Base-by-base conservation (phyloP, 2,888 invertebrate species). In the Monochamus alternatus region DNA sequence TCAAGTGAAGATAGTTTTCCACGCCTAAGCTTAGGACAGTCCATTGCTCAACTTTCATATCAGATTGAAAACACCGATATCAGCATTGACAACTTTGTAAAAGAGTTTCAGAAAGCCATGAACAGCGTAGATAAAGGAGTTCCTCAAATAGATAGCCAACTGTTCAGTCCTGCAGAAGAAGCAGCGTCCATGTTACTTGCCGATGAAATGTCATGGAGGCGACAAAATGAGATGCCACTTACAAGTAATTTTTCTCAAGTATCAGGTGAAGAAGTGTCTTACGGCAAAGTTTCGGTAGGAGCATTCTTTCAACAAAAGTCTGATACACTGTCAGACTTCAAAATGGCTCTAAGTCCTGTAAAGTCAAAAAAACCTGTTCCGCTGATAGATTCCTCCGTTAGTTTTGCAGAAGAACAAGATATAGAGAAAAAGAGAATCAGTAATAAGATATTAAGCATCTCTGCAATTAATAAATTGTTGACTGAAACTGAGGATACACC, bases 281-380 rank as follows among this genome's bases (percentile, higher is more conserved):
- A 66, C 38, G 73, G 72, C 43, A 75, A 82, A 73, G 78, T 88
- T 58, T 89, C 90, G 3, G 86, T 90, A 43, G 89, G 89, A 32
- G 89, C 89, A 80, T 91, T 88, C 82, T 91, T 91, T 76, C 84
- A 85, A 78, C 85, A 89, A 59, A 89, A 87, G 81, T 89, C 89
- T 65, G 89, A 89, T 43, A 85, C 86, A 77, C 81, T 90, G 4
- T 87, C 88, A 3, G 83, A 87, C 32, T 81, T 87, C 66, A 72
- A 76, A 73, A 70, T 79, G 51, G 82, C 82, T 63, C 78, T 72
- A 32, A 86, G 85, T 73, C 87, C 86, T 2, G 78, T 81, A 73
- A 85, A 84, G 79, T 65, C 74, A 59, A 75, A 77, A 22, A 73
- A 73, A 55, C 86, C 87, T n/a, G 73, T 83, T 38, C 84, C 87